Percentiles rank a stretch among this genome's conserved stretches.
phyloP scores from a whole-genome alignment of 2,888 invertebrate species.

The Lypha dubia region DNA sequence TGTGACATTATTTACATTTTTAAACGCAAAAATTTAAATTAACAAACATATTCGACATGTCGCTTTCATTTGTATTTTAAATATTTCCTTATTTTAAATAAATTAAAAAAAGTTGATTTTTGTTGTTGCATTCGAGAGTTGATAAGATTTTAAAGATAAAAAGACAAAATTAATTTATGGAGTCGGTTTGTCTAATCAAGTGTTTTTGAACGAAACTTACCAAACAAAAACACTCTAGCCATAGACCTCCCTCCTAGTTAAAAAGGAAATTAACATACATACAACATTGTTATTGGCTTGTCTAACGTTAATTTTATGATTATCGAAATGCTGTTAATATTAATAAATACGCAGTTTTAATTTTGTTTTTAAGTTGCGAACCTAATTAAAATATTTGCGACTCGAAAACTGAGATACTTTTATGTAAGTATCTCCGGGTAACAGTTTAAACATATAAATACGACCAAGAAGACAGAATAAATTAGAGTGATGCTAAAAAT shows the following conservation, averaged over 20 bases:
- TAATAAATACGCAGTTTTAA: neutral
- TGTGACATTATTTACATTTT: constrained; percentile 47
- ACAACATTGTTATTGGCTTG: neutral
- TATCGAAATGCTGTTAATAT: neutral
- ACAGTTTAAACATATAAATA: too few relatives aligned
- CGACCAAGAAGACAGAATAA: too few relatives aligned
- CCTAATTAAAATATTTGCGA: neutral
- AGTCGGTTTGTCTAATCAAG: constrained; percentile 66
- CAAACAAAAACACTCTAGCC: neutral
- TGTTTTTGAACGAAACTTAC: neutral
- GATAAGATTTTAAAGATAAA: constrained; percentile 56
- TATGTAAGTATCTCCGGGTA: too few relatives aligned
- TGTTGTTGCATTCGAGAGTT: constrained; percentile 25
- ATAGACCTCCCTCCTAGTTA: constrained; percentile 13
- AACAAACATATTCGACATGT: constrained; percentile 16
- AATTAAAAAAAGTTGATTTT: constrained; percentile 1
- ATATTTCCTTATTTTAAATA: constrained; percentile 35
- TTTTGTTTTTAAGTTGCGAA: neutral
- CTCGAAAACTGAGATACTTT: too few relatives aligned
- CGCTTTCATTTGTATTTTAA: constrained; percentile 51
- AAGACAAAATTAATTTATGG: constrained; percentile 51
- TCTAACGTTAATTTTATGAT: neutral
- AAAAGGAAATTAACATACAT: constrained; percentile 12
- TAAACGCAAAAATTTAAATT: constrained; percentile 11
- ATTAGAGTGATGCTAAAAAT: too few relatives aligned